Evolutionary conservation across 2,888 invertebrate species (phyloP), one percentile per base, ranked within the genome.

Genomic region (Nesidiocoris tenuis): DNA sequence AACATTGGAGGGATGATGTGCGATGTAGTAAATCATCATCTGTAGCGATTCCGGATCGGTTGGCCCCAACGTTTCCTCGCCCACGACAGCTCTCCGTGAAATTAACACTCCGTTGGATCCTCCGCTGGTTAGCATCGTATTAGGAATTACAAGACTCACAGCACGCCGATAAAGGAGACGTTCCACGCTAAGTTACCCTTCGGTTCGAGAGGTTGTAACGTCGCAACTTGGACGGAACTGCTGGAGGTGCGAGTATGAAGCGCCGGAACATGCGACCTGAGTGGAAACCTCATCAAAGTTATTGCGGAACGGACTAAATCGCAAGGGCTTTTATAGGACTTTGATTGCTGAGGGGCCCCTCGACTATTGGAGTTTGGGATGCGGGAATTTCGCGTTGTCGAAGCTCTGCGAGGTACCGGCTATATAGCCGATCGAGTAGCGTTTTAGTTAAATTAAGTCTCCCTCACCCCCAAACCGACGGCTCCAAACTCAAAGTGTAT

Each of bases 251-350:
- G n/a, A n/a, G 55, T 18, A 2, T 24, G 23, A 25, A 17, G 22
- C 19, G 16, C 18, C n/a, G 24, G 16, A 57, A 23, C 16, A n/a
- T 16, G 67, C 22, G 16, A 0, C 56, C 5, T 25, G 65, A 54
- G 17, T 16, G 21, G 16, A 24, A 19, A 70, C 17, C 70, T 61
- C 70, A 70, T 70, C 70, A 70, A 70, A 70, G 70, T 59, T 70
- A 70, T 70, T 70, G 70, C 70, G 7, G 25, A n/a, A 22, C 70
- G 61, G 70, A 70, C 61, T 70, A 70, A 70, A 70, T n/a, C 61
- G n/a, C n/a, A n/a, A 19, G 61, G 70, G 70, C 22, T 56, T 70
- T 54, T 24, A 7, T 16, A 39, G 57, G 59, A 61, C 24, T 70
- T 55, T 59, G 70, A 70, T 61, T 70, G 70, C 70, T 61, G 61